phyloP scores from a whole-genome alignment of 2,113 vertebrate species.

The Thamnophis sirtalis region DNA sequence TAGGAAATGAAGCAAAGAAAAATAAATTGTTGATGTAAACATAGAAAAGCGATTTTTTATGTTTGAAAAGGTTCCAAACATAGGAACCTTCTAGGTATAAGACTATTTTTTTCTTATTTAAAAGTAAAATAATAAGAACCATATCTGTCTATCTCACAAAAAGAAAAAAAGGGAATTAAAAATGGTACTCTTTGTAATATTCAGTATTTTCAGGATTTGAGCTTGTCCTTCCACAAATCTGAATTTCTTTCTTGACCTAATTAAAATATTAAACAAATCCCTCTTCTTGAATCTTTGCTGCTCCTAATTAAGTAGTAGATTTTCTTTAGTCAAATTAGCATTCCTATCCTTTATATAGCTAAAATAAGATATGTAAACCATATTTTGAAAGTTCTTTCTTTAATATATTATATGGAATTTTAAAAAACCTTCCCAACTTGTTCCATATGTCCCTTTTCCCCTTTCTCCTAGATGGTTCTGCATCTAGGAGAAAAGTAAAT shows the following conservation, averaged over 20 bases:
- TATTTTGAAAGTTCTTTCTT: not conserved
- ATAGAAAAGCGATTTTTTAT: not conserved
- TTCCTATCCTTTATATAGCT: constrained; percentile 10
- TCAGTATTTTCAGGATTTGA: constrained; percentile 3
- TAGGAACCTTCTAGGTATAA: too few relatives aligned
- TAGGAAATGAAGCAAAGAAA: not conserved
- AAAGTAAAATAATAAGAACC: not conserved
- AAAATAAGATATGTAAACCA: constrained; percentile 11
- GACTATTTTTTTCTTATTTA: not conserved
- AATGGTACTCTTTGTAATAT: not conserved
- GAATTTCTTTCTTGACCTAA: not conserved
- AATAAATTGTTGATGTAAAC: not conserved
- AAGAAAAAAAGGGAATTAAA: not conserved
- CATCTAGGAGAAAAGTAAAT: not conserved
- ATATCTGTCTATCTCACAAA: not conserved
- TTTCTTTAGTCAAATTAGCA: constrained; percentile 18
- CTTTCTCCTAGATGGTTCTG: not conserved
- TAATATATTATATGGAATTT: not conserved
- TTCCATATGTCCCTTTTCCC: not conserved
- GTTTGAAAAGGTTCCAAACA: too few relatives aligned
- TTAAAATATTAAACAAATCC: constrained; percentile 31
- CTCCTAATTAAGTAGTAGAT: constrained; percentile 9
- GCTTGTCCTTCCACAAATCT: not conserved
- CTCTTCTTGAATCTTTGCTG: not conserved
- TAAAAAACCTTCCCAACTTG: not conserved